Evolutionary conservation across 1,140 invertebrate species (phyloP).

Genomic region (Palaemon carinicauda): DNA sequence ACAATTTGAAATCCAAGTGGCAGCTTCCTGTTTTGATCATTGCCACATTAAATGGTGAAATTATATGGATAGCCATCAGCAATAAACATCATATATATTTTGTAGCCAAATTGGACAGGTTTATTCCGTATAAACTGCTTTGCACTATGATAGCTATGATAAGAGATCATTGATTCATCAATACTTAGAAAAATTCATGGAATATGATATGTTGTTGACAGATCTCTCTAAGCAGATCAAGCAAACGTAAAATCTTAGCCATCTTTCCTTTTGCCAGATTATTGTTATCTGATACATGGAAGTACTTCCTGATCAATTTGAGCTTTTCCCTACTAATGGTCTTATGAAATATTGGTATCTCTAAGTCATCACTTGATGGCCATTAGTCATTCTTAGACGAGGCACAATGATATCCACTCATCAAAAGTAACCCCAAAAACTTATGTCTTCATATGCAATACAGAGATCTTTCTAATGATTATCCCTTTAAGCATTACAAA

Average conservation of each 20-base stretch:
- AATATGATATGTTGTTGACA: not conserved
- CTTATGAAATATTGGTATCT: too few relatives aligned
- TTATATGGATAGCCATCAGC: too few relatives aligned
- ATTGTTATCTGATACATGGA: not conserved
- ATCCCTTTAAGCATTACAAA: too few relatives aligned
- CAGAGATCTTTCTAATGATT: too few relatives aligned
- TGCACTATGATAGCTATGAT: not conserved
- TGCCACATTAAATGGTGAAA: not conserved
- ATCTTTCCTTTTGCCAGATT: not conserved
- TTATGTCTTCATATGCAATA: too few relatives aligned
- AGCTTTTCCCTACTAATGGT: too few relatives aligned
- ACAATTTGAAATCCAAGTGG: not conserved
- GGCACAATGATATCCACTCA: too few relatives aligned
- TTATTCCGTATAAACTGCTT: conserved; percentile 25
- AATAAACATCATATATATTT: too few relatives aligned
- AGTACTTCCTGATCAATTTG: not conserved
- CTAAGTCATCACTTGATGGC: too few relatives aligned
- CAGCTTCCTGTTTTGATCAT: not conserved
- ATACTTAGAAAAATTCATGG: not conserved
- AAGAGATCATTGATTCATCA: not conserved
- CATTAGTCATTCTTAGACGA: too few relatives aligned
- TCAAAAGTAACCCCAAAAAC: too few relatives aligned
- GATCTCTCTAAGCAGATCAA: not conserved
- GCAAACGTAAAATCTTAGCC: not conserved
- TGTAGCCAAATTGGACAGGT: too few relatives aligned